Evolutionary conservation across 64 coral and sea anemone species (phyloP).

Genomic region (Porites australiensis): DNA sequence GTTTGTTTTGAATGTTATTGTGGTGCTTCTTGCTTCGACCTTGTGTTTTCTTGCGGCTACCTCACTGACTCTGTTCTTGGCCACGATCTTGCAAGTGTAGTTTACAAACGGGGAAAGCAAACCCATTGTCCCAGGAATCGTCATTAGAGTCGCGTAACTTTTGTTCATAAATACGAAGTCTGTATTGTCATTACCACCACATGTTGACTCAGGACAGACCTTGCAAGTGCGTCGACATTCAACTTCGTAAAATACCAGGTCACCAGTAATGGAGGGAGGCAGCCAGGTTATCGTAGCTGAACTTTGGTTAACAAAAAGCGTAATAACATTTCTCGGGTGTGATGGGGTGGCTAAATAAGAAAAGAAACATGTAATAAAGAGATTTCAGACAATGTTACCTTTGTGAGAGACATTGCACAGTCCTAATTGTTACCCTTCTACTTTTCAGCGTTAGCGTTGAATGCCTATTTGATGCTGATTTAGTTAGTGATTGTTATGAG

Average conservation of each 20-base stretch:
- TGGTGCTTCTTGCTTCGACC: no score
- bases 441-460: no score
- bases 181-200: background rate
- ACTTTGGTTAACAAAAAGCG: background rate
- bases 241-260: background rate
- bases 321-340: background rate
- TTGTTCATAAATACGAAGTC: background rate
- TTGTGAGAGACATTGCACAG: no score
- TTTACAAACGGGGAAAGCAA: background rate
- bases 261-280: background rate
- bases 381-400: no score
- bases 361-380: background rate
- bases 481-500: no score
- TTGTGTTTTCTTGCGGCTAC: background rate
- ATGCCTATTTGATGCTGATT: no score
- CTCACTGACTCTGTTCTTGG: conserved; percentile 15
- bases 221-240: background rate
- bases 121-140: background rate
- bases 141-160: background rate
- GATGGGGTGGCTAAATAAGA: background rate
- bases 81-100: background rate
- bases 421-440: no score
- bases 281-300: background rate
- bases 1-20: no score
- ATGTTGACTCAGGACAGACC: background rate